These are phyloP conservation scores for Chloroclystis v-ata DNA, from an alignment of 2,888 invertebrate genomes.

Conservation along the genomic window DNA sequence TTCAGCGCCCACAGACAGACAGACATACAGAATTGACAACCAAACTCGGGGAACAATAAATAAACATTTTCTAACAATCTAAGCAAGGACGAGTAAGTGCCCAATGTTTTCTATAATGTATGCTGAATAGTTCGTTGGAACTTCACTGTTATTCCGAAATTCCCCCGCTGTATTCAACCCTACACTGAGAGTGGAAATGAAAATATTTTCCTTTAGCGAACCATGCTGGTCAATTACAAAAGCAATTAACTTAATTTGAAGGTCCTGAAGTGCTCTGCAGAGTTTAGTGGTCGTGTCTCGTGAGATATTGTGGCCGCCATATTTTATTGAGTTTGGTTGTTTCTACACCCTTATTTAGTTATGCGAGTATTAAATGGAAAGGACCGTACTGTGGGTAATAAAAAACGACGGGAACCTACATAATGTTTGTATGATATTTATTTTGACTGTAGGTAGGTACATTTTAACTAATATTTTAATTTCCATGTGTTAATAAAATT, in stretches of 20 bases:
- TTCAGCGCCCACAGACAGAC: no score
- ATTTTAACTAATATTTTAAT: no score
- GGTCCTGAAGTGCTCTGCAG: conserved; percentile 45
- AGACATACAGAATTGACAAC: no score
- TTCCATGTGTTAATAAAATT: no score
- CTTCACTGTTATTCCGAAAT: not conserved
- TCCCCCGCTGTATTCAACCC: not conserved
- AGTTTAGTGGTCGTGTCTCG: conserved; percentile 51
- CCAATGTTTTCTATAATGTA: not conserved
- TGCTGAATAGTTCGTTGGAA: not conserved
- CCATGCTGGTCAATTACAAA: conserved; percentile 60
- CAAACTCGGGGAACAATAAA: no score
- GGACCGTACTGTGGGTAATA: no score
- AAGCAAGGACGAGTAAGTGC: no score
- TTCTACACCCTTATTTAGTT: conserved; percentile 9
- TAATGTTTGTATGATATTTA: no score
- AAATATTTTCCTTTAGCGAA: conserved; percentile 66
- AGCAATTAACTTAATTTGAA: conserved; percentile 70
- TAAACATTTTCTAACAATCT: no score
- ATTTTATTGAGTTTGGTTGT: conserved; percentile 24
- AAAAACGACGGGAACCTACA: no score
- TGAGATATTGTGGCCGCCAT: conserved; percentile 40
- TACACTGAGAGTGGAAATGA: conserved; percentile 35
- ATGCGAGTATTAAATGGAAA: no score
- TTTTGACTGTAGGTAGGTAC: no score